phyloP scores from a whole-genome alignment of 2,888 invertebrate species.

The Eulithis prunata region DNA sequence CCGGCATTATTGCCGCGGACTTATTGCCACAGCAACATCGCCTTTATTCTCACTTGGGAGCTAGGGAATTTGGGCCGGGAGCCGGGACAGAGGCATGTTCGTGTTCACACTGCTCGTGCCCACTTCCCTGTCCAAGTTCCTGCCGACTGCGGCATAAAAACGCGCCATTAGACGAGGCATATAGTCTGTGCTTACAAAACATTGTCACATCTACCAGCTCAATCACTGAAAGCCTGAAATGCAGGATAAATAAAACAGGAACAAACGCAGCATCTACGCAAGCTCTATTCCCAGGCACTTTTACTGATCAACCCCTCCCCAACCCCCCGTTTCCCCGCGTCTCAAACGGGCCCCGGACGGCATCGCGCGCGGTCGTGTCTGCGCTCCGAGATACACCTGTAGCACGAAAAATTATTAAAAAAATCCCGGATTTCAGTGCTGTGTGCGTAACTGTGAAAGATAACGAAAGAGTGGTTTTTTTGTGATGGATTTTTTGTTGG shows the following conservation, averaged over 20 bases:
- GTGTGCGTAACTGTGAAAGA: constrained; percentile 13
- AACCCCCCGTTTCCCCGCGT: constrained; percentile 43
- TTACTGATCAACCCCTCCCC: constrained; percentile 66
- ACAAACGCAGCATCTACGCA: constrained; percentile 42
- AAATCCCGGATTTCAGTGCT: constrained; percentile 37
- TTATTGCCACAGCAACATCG: too few relatives aligned
- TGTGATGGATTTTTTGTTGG: constrained; percentile 15
- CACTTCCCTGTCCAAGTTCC: too few relatives aligned
- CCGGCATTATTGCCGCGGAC: too few relatives aligned
- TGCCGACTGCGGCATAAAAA: too few relatives aligned
- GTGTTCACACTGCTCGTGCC: too few relatives aligned
- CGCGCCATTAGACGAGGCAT: too few relatives aligned
- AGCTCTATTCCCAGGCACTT: constrained; percentile 62
- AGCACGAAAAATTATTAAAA: constrained; percentile 13
- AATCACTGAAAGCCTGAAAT: constrained; percentile 23
- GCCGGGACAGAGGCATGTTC: too few relatives aligned
- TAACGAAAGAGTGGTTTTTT: constrained; percentile 17
- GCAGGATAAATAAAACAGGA: constrained; percentile 28
- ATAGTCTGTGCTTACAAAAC: not conserved
- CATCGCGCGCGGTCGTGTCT: constrained; percentile 26
- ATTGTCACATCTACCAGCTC: constrained; percentile 2
- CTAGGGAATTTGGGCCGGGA: too few relatives aligned
- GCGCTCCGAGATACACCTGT: constrained; percentile 14
- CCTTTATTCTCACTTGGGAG: too few relatives aligned
- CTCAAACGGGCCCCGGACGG: constrained; percentile 29